These are phyloP conservation scores for Ameiurus melas DNA, from an alignment of 2,113 vertebrate species.

Conservation along the genomic window DNA sequence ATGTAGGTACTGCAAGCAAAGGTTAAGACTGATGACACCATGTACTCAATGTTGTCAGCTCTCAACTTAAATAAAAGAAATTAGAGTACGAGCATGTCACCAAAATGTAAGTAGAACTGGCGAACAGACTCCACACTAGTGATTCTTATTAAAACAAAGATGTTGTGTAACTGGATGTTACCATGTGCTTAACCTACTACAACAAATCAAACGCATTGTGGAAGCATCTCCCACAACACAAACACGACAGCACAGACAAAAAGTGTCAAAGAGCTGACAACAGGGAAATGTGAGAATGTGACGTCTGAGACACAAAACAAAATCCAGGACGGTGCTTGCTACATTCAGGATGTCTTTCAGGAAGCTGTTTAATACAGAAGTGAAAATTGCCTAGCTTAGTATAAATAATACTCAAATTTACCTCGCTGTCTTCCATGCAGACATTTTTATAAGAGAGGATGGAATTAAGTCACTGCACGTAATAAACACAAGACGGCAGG, in stretches of 20 bases:
- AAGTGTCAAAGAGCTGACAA: constrained; percentile 24
- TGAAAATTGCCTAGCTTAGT: constrained; percentile 46
- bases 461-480: not conserved
- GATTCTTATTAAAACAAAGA: not conserved
- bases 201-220: constrained; percentile 2
- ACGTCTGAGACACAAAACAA: constrained; percentile 42
- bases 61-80: constrained; percentile 1
- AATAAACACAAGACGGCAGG: not conserved
- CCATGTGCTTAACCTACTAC: not conserved
- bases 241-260: not conserved
- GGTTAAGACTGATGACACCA: not conserved
- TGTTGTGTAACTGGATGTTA: not conserved
- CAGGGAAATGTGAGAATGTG: constrained; percentile 6
- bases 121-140: not conserved
- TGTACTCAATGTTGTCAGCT: not conserved
- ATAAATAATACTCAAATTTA: not conserved
- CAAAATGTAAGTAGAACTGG: constrained; percentile 1
- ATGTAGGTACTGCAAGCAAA: not conserved
- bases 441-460: not conserved
- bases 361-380: constrained; percentile 52
- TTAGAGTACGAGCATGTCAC: not conserved
- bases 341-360: constrained; percentile 26
- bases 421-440: not conserved
- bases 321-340: constrained; percentile 17
- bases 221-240: not conserved